Conservation (phyloP, 2,797 vertebrate genomes). For the Esox lucius region DNA sequence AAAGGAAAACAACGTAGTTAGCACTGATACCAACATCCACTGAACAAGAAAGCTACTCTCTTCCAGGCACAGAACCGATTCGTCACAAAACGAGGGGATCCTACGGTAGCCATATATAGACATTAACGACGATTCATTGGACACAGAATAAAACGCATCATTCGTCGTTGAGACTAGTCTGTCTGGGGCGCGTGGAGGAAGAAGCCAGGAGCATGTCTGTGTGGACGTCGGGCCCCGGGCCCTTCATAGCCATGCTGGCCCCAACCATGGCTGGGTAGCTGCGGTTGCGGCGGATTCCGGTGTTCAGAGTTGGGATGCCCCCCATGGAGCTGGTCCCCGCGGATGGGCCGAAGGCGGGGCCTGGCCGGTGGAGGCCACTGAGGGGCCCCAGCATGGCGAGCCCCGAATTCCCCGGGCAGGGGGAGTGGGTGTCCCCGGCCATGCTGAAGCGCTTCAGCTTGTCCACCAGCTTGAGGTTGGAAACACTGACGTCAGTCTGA, state of each 20-base stretch:
- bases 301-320: conserved; percentile 80
- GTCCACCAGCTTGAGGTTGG: conserved; percentile 92
- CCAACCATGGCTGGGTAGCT: conserved; percentile 97
- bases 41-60: conserved; percentile 63
- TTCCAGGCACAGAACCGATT: conserved; percentile 82
- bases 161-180: conserved; percentile 63
- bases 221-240: conserved; percentile 77
- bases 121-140: not conserved
- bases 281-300: conserved; percentile 89
- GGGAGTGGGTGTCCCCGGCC: not conserved
- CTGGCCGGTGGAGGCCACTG: conserved; percentile 64
- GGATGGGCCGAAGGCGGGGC: conserved; percentile 75
- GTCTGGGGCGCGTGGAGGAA: conserved; percentile 67
- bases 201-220: conserved; percentile 83
- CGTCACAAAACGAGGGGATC: conserved; percentile 52
- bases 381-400: conserved; percentile 59
- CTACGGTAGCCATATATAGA: conserved; percentile 38
- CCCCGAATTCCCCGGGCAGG: conserved; percentile 59
- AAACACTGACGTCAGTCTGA: conserved; percentile 85
- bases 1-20: not conserved
- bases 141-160: conserved; percentile 18
- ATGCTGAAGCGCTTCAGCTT: conserved; percentile 87
- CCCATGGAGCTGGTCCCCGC: conserved; percentile 71
- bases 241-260: conserved; percentile 97
- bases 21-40: conserved; percentile 45